Evolutionary conservation across 35 echinoderm and acorn worm species (phyloP).

Genomic region (Anneissia japonica): DNA sequence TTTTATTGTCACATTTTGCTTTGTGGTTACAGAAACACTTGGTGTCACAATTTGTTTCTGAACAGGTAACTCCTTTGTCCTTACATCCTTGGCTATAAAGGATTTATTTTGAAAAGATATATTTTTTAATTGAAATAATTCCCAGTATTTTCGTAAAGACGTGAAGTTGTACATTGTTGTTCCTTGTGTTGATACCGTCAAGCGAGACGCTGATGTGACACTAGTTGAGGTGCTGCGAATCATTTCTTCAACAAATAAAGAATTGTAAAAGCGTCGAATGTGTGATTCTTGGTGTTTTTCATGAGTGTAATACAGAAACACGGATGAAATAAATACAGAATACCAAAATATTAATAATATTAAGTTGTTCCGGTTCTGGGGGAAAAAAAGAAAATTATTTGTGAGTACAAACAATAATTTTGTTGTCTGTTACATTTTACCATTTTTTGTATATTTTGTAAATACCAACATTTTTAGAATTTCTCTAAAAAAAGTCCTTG

Average conservation of each 20-base stretch:
- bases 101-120: neutral
- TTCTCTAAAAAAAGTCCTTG: too few species aligned
- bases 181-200: neutral
- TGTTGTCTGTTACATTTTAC: too few species aligned
- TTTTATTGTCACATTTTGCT: neutral
- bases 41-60: neutral
- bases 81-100: neutral
- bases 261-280: neutral
- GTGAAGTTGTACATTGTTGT: neutral
- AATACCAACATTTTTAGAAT: too few species aligned
- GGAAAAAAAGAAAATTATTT: neutral
- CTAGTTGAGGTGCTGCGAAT: neutral
- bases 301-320: neutral
- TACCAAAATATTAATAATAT: neutral
- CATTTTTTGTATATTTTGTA: too few species aligned
- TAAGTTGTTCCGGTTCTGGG: neutral
- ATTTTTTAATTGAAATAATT: neutral
- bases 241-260: neutral
- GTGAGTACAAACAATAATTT: too few species aligned
- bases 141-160: neutral
- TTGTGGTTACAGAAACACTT: neutral
- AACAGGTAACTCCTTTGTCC: neutral
- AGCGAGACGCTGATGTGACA: neutral
- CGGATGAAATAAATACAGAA: neutral
- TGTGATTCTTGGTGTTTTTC: neutral